A percentile compares a stretch with the other conserved stretches of the same genome.
Evolutionary conservation across 2,888 invertebrate genomes (phyloP).

Genomic region (Lasius platythorax): DNA sequence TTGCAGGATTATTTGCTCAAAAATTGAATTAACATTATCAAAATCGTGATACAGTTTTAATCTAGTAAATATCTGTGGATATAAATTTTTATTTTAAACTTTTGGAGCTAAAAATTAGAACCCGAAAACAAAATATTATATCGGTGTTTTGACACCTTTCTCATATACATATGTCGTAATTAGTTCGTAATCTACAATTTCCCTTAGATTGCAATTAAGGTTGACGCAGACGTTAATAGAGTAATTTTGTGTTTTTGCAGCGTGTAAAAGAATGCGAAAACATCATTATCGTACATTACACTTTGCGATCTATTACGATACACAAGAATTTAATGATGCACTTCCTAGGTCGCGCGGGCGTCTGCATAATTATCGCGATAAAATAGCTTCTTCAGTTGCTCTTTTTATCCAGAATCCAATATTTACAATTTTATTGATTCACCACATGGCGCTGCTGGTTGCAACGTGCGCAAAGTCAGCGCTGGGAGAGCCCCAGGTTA

Average conservation of each 20-base stretch:
- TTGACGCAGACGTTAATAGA: slow-evolving; percentile 11
- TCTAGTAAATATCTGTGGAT: not conserved
- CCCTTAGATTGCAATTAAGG: slow-evolving; percentile 7
- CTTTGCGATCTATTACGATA: slow-evolving; percentile 10
- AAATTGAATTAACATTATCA: not conserved
- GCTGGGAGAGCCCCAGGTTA: slow-evolving; percentile 30
- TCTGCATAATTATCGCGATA: slow-evolving; percentile 30
- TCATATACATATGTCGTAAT: not conserved
- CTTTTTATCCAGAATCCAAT: not conserved
- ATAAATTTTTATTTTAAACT: not conserved
- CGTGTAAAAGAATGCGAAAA: slow-evolving; percentile 24
- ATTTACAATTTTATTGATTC: slow-evolving; percentile 45
- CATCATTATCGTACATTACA: slow-evolving; percentile 30
- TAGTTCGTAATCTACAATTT: not conserved
- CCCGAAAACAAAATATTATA: not conserved
- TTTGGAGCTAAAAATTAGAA: not conserved
- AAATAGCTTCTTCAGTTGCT: slow-evolving; percentile 22
- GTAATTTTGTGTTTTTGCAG: slow-evolving; percentile 15
- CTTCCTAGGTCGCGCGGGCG: slow-evolving; percentile 20
- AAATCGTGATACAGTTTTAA: not conserved
- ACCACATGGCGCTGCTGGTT: not conserved
- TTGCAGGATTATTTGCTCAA: not conserved
- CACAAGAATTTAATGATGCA: slow-evolving; percentile 30
- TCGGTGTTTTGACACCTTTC: not conserved
- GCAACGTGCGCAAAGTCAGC: slow-evolving; percentile 15